Conservation (phyloP, 2,797 vertebrate species). For the Danio aesculapii region DNA sequence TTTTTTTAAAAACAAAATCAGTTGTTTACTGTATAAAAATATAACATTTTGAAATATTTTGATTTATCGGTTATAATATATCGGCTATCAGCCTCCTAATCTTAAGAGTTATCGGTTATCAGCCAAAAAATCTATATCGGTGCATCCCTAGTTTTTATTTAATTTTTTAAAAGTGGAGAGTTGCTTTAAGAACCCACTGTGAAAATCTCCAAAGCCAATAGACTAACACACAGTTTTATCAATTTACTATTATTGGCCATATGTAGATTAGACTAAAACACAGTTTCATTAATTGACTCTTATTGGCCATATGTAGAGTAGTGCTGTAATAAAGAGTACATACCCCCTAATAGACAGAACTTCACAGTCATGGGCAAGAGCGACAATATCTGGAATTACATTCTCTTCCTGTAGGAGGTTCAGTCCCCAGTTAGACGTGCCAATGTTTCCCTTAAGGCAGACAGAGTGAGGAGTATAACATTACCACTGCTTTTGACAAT, state of each 20-base stretch:
- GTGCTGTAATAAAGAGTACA: conserved; percentile 54
- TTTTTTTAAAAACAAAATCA: too few relatives aligned
- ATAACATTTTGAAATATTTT: too few relatives aligned
- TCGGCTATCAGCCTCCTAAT: too few relatives aligned
- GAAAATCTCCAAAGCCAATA: too few relatives aligned
- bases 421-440: conserved; percentile 98
- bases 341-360: conserved; percentile 97
- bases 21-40: too few relatives aligned
- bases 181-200: too few relatives aligned
- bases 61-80: too few relatives aligned
- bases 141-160: too few relatives aligned
- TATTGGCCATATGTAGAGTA: not conserved
- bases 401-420: conserved; percentile 98
- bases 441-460: conserved; percentile 90
- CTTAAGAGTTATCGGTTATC: too few relatives aligned
- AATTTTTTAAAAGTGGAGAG: too few relatives aligned
- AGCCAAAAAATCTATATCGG: too few relatives aligned
- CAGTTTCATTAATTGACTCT: not conserved
- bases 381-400: conserved; percentile 93
- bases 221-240: not conserved
- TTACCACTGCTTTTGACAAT: not conserved
- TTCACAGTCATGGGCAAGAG: conserved; percentile 93
- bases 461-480: not conserved
- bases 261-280: not conserved
- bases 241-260: not conserved